A percentile compares a stretch with the other conserved stretches of the same genome.
These are phyloP conservation scores for Athetis lepigone DNA, from an alignment of 2,888 invertebrate species.

Conservation along the genomic window DNA sequence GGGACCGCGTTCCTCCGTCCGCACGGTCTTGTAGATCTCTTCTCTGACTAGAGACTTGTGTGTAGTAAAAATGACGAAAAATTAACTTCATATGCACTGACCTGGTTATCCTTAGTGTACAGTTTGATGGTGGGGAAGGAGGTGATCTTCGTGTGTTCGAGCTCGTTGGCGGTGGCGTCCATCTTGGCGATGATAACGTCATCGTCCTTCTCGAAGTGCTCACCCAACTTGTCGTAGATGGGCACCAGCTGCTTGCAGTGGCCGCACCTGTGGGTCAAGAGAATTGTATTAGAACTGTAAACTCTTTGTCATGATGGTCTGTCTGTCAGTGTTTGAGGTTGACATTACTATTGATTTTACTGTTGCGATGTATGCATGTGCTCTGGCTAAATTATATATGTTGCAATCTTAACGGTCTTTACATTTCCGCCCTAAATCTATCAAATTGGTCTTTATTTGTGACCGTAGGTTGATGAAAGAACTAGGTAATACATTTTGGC, in stretches of 20 bases:
- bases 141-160: conserved; percentile 98
- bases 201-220: conserved; percentile 96
- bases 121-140: conserved; percentile 98
- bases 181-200: conserved; percentile 99
- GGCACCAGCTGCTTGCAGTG: conserved; percentile 99
- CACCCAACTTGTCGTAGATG: conserved; percentile 98
- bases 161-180: conserved; percentile 99
- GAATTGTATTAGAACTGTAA: too few relatives aligned
- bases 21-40: too few relatives aligned
- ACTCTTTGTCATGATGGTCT: too few relatives aligned
- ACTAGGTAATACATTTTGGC: neutral
- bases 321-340: too few relatives aligned
- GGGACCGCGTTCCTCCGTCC: too few relatives aligned
- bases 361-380: too few relatives aligned
- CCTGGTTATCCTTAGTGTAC: conserved; percentile 98
- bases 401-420: too few relatives aligned
- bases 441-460: neutral
- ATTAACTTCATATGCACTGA: conserved; percentile 45
- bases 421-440: too few relatives aligned
- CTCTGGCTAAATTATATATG: too few relatives aligned
- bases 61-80: too few relatives aligned
- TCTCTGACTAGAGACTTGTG: too few relatives aligned
- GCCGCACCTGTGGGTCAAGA: conserved; percentile 92
- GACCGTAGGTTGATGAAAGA: neutral
- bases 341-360: too few relatives aligned